phyloP scores from a whole-genome alignment of 2,888 invertebrate species.

The Tholera decimalis region DNA sequence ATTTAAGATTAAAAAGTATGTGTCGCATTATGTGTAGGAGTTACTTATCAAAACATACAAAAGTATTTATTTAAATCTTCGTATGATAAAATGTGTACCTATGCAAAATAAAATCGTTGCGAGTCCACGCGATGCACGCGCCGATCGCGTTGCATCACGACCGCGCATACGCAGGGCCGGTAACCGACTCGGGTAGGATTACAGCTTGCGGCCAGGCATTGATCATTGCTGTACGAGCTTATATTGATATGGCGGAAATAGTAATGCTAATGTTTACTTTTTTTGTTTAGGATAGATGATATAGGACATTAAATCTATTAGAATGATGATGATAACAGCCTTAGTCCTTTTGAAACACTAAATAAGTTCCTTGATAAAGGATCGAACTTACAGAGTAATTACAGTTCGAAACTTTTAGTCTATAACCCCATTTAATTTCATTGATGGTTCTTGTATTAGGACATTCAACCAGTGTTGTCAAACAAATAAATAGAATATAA shows the following conservation, averaged over 20 bases:
- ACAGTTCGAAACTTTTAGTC: too few species aligned
- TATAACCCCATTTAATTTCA: too few species aligned
- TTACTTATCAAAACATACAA: background rate
- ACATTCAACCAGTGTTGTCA: too few species aligned
- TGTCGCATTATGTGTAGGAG: background rate
- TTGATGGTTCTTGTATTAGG: background rate
- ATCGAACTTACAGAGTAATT: too few species aligned
- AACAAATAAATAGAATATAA: too few species aligned
- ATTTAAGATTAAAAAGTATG: background rate
- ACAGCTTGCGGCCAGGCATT: constrained; percentile 58
- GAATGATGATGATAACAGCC: too few species aligned
- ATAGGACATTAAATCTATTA: background rate
- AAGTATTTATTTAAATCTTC: background rate
- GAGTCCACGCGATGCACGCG: constrained; percentile 39
- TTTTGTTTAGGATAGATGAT: background rate
- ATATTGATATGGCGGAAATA: constrained; percentile 22
- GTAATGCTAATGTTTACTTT: constrained; percentile 13
- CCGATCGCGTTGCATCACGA: constrained; percentile 63
- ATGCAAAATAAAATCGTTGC: constrained; percentile 16
- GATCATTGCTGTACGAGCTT: constrained; percentile 42
- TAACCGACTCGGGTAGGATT: constrained; percentile 61
- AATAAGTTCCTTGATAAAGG: too few species aligned
- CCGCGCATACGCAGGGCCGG: constrained; percentile 59
- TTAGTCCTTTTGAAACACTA: too few species aligned
- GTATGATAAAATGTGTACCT: background rate